Conservation (phyloP, 2,888 invertebrate species). For the Xestia c-nigrum region DNA sequence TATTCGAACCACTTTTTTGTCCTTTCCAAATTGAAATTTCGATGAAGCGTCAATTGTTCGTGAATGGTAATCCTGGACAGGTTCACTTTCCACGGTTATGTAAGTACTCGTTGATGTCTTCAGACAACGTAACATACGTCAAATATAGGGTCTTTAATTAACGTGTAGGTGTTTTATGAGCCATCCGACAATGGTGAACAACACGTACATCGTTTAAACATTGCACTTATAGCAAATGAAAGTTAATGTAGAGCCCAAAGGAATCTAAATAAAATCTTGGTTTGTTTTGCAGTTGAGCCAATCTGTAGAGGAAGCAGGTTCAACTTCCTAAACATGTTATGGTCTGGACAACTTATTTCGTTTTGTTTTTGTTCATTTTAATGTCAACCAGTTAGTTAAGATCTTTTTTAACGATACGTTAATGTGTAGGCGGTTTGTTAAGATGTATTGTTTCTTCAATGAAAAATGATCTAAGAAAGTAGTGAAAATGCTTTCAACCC, state of each 20-base stretch:
- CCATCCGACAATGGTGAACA: constrained; percentile 57
- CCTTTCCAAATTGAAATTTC: constrained; percentile 85
- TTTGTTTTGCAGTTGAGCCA: constrained; percentile 6
- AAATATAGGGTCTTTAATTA: constrained; percentile 84
- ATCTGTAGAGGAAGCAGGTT: constrained; percentile 8
- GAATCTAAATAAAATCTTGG: constrained; percentile 5
- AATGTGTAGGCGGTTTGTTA: constrained; percentile 63
- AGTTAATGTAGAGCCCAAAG: constrained; percentile 24
- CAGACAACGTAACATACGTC: constrained; percentile 76
- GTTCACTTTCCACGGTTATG: constrained; percentile 87
- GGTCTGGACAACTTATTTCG: constrained; percentile 51
- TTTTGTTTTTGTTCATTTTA: constrained; percentile 62
- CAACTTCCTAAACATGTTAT: constrained; percentile 39
- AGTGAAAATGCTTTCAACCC: constrained; percentile 54
- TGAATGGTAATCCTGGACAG: constrained; percentile 77
- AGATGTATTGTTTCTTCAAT: constrained; percentile 58
- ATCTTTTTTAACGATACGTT: constrained; percentile 61
- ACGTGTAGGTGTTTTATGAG: constrained; percentile 78
- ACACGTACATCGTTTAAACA: constrained; percentile 30
- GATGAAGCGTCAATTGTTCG: constrained; percentile 85
- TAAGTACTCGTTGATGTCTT: constrained; percentile 71
- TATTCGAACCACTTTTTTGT: constrained; percentile 87
- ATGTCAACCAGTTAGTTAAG: constrained; percentile 67
- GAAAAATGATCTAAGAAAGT: constrained; percentile 64
- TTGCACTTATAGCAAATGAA: constrained; percentile 33